These are phyloP conservation scores for Orthosia gothica DNA, from an alignment of 2,888 invertebrate species.

Conservation along the genomic window DNA sequence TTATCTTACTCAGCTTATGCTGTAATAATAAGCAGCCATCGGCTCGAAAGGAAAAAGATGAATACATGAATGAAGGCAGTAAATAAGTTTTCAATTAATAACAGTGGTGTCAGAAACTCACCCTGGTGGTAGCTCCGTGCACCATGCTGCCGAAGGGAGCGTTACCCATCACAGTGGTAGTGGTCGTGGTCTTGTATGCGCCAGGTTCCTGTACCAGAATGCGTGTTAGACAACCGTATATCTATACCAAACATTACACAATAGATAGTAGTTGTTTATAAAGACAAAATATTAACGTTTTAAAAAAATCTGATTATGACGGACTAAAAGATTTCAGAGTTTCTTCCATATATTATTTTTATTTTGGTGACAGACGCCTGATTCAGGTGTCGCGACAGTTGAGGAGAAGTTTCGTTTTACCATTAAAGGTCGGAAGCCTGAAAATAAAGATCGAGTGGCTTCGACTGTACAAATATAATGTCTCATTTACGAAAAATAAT, in stretches of 20 bases:
- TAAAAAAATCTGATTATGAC: neutral
- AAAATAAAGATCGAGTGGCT: neutral
- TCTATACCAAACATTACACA: neutral
- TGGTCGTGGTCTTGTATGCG: conserved; percentile 85
- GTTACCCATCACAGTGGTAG: conserved; percentile 84
- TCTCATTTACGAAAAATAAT: too few species aligned
- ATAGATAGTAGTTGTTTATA: neutral
- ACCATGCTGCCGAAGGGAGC: conserved; percentile 88
- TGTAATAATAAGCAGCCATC: too few species aligned
- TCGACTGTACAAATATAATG: neutral
- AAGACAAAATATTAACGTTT: neutral
- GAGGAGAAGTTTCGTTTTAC: neutral
- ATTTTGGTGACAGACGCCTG: too few species aligned
- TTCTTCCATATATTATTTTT: too few species aligned
- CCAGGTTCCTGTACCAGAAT: conserved; percentile 83
- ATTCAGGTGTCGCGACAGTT: too few species aligned
- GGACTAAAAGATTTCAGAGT: neutral
- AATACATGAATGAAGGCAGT: too few species aligned
- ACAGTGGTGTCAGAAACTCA: conserved; percentile 64
- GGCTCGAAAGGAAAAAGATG: too few species aligned
- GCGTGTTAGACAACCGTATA: neutral
- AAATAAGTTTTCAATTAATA: too few species aligned
- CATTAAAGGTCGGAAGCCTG: neutral
- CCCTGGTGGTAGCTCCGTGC: conserved; percentile 82
- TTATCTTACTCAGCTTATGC: too few species aligned